Percentiles rank a stretch among this genome's conserved stretches.
Conservation (phyloP, 2,113 vertebrate species). For the Microcebus murinus region DNA sequence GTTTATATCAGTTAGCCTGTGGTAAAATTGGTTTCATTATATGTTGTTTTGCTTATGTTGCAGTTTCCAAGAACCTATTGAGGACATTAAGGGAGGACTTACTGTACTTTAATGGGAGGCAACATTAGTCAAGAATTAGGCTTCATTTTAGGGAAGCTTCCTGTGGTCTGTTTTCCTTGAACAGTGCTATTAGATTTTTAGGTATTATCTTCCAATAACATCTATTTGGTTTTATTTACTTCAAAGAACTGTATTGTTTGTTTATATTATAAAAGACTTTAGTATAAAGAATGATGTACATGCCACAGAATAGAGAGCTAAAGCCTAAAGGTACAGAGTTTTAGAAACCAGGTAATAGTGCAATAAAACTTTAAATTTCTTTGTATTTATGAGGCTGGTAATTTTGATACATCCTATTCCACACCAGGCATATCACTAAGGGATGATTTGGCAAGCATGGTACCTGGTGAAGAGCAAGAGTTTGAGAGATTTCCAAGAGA, state of each 20-base stretch:
- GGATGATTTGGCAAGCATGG: constrained; percentile 20
- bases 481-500: constrained; percentile 34
- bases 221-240: constrained; percentile 24
- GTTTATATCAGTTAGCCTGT: not conserved
- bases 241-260: not conserved
- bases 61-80: not conserved
- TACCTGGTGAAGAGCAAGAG: constrained; percentile 40
- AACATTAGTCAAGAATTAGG: not conserved
- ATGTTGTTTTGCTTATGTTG: not conserved
- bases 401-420: constrained; percentile 37
- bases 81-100: not conserved
- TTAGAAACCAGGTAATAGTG: constrained; percentile 14
- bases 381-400: constrained; percentile 23
- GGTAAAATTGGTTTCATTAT: not conserved
- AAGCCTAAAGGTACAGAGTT: constrained; percentile 8
- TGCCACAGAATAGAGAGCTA: not conserved
- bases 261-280: constrained; percentile 30
- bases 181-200: not conserved
- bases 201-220: not conserved
- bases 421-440: not conserved
- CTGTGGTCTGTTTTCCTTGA: constrained; percentile 6
- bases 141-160: constrained; percentile 20
- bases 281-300: not conserved
- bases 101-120: constrained; percentile 32
- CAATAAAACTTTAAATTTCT: not conserved